Conservation (phyloP, 2,113 vertebrate genomes). For the Epinephelus lanceolatus region DNA sequence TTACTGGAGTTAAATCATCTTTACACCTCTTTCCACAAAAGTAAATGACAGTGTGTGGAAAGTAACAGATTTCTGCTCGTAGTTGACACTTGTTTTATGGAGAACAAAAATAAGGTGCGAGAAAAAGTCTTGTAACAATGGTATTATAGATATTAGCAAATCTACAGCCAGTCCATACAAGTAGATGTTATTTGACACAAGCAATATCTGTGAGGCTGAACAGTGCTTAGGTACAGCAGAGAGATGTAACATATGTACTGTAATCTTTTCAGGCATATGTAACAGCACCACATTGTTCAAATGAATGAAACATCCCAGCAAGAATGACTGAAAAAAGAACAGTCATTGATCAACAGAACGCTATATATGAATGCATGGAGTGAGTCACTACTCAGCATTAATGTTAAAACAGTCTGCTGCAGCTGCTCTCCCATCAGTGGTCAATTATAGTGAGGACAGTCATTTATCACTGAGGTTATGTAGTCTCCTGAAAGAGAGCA, state of each 20-base stretch:
- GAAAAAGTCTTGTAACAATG: background rate
- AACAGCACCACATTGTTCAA: background rate
- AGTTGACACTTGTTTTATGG: background rate
- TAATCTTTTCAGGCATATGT: background rate
- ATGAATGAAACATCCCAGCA: constrained; percentile 9
- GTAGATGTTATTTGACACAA: background rate
- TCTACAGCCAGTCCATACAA: background rate
- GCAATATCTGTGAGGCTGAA: too few species aligned
- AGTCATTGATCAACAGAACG: background rate
- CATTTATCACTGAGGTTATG: constrained; percentile 58
- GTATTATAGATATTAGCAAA: background rate
- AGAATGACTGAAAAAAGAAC: background rate
- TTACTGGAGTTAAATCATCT: background rate
- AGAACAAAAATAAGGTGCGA: background rate
- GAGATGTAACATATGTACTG: too few species aligned
- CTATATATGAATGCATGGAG: constrained; percentile 18
- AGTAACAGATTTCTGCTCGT: background rate
- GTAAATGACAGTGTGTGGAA: background rate
- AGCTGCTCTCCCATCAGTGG: constrained; percentile 35
- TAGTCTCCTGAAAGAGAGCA: constrained; percentile 19
- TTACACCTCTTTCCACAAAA: background rate
- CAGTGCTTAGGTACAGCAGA: background rate
- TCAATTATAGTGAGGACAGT: constrained; percentile 42
- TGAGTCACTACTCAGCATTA: constrained; percentile 33
- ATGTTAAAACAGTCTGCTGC: constrained; percentile 29